Evolutionary conservation across 2,113 vertebrate genomes (phyloP).

Genomic region (western clawed frog (Xenopus tropicalis)): UCB_Xtro_10.0 CM004448.2:110231501-110232000

Average conservation of each 20-base stretch:
- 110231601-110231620: background rate
- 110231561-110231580: too few species aligned
- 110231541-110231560: too few species aligned
- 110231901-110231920: slow-evolving; percentile 44
- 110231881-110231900: slow-evolving; percentile 47
- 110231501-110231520: too few species aligned
- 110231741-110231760: slow-evolving; percentile 39
- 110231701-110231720: slow-evolving; percentile 25
- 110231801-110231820: slow-evolving; percentile 45
- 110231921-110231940: slow-evolving; percentile 38
- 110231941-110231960: slow-evolving; percentile 45
- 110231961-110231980: slow-evolving; percentile 46
- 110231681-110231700: slow-evolving; percentile 26
- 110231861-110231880: slow-evolving; percentile 46
- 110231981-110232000: slow-evolving; percentile 45
- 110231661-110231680: slow-evolving; percentile 18
- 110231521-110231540: too few species aligned
- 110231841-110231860: slow-evolving; percentile 45
- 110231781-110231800: slow-evolving; percentile 45
- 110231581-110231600: background rate
- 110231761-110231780: slow-evolving; percentile 45
- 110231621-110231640: slow-evolving; percentile 3
- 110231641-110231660: background rate
- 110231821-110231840: slow-evolving; percentile 45
- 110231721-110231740: slow-evolving; percentile 34